These are phyloP conservation scores for Sphaeramia orbicularis DNA, from an alignment of 2,797 vertebrate genomes.

Conservation along the genomic window DNA sequence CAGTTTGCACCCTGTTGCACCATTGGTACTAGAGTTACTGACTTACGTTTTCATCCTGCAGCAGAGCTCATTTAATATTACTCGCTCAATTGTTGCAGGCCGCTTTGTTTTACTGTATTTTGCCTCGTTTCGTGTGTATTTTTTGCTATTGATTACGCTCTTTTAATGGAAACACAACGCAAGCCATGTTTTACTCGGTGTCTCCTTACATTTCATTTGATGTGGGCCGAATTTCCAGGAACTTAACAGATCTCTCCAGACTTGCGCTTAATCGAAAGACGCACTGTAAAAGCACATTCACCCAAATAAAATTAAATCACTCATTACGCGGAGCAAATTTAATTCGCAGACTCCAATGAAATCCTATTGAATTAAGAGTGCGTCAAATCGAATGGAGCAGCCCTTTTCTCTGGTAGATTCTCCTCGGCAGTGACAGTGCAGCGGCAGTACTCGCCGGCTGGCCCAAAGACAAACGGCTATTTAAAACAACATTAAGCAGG, in stretches of 20 bases:
- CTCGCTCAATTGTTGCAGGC: background rate
- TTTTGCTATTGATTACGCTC: background rate
- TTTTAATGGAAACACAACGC: background rate
- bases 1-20: background rate
- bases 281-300: slow-evolving; percentile 26
- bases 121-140: background rate
- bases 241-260: slow-evolving; percentile 27
- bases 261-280: slow-evolving; percentile 34
- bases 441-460: slow-evolving; percentile 21
- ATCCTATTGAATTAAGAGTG: slow-evolving; percentile 53
- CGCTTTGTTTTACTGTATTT: background rate
- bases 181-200: background rate
- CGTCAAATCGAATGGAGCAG: slow-evolving; percentile 42
- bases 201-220: slow-evolving; percentile 12
- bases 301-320: slow-evolving; percentile 53
- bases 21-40: background rate
- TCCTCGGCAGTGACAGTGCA: slow-evolving; percentile 30
- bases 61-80: background rate
- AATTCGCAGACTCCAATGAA: slow-evolving; percentile 55
- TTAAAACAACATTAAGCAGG: slow-evolving; percentile 67
- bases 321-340: slow-evolving; percentile 47
- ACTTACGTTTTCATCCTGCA: background rate
- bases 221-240: slow-evolving; percentile 28
- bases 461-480: slow-evolving; percentile 60
- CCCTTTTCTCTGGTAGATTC: slow-evolving; percentile 20